A percentile compares a stretch with the other conserved stretches of the same genome.
These are phyloP conservation scores for Bruchidius siliquastri DNA, from an alignment of 2,888 invertebrate species.

Conservation along the genomic window DNA sequence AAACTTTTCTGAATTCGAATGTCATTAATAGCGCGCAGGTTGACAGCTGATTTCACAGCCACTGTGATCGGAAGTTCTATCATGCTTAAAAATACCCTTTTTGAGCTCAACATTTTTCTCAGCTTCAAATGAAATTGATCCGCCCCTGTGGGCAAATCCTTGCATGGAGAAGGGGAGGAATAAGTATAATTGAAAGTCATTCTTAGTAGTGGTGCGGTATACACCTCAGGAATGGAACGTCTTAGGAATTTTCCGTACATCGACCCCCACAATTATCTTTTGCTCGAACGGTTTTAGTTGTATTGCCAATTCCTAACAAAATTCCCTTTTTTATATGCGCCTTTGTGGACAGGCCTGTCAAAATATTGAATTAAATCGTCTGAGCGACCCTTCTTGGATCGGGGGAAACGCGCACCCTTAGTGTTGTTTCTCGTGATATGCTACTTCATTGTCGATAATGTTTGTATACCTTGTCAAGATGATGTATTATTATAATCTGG, in stretches of 20 bases:
- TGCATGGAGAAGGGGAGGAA: slow-evolving; percentile 24
- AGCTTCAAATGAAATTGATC: slow-evolving; percentile 7
- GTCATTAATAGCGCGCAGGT: no score
- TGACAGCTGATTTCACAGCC: no score
- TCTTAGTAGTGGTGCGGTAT: slow-evolving; percentile 14
- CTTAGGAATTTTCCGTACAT: neutral
- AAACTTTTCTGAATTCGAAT: no score
- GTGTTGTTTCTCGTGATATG: neutral
- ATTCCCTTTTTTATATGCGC: neutral
- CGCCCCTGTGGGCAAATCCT: slow-evolving; percentile 20
- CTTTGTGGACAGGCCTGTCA: neutral
- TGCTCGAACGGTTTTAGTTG: neutral
- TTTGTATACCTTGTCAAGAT: neutral
- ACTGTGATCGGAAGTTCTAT: no score
- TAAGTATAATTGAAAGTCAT: slow-evolving; percentile 29
- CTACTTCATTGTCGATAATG: neutral
- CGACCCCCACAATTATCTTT: slow-evolving; percentile 1
- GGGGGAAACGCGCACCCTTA: neutral
- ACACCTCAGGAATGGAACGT: neutral
- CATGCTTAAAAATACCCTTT: no score
- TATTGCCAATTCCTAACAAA: neutral
- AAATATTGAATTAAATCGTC: neutral
- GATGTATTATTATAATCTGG: neutral
- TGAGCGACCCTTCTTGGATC: neutral
- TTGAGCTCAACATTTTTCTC: no score